A percentile compares a stretch with the other conserved stretches of the same genome.
phyloP scores from a whole-genome alignment of 1,140 invertebrate species.

The Platyscapa corneri region DNA sequence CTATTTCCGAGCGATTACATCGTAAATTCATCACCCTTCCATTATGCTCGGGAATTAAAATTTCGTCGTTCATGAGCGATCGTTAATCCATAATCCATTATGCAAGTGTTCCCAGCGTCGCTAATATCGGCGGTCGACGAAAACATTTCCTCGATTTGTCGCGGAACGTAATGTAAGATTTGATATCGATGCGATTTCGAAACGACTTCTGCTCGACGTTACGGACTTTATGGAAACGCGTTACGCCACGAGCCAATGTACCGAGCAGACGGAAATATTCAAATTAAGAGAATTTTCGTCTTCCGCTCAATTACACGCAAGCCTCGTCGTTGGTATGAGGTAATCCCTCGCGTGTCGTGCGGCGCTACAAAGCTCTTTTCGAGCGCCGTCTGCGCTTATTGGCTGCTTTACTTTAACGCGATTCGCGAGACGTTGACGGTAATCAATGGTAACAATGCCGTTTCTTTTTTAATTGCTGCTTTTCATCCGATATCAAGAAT shows the following conservation, averaged over 20 bases:
- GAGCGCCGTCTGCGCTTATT: background rate
- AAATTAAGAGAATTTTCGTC: constrained; percentile 38
- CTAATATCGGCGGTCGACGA: background rate
- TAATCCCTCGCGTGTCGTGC: constrained; percentile 31
- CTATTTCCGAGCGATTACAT: background rate
- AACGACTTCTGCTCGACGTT: background rate
- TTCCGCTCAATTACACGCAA: constrained; percentile 12
- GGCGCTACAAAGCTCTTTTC: background rate
- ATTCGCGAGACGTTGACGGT: constrained; percentile 8
- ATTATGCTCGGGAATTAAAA: background rate
- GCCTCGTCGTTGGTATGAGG: background rate
- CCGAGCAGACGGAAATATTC: background rate
- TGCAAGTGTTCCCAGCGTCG: background rate
- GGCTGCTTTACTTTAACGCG: background rate
- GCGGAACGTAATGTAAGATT: constrained; percentile 4
- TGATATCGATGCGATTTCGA: background rate
- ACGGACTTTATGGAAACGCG: background rate
- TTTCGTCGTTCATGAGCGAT: background rate
- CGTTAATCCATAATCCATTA: background rate
- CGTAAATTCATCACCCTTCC: background rate
- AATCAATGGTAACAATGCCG: constrained; percentile 25
- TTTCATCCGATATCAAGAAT: background rate
- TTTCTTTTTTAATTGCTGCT: background rate
- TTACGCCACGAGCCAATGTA: background rate
- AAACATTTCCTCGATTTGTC: constrained; percentile 10